phyloP scores from a whole-genome alignment of 2,113 vertebrate species.

The Clarias gariepinus region DNA sequence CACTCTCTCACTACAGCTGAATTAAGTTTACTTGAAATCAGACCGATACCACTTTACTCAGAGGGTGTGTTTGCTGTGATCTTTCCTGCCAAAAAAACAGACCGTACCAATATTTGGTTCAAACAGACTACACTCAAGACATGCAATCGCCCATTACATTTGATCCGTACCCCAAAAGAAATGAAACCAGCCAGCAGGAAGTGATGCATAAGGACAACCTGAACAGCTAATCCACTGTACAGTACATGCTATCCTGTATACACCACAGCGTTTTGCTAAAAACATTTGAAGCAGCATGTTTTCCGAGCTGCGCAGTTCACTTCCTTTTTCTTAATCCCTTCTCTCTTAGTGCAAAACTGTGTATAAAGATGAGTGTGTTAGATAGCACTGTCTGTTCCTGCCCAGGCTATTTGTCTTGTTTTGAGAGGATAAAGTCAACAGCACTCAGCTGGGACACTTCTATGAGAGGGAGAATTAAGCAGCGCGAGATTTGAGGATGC shows the following conservation, averaged over 20 bases:
- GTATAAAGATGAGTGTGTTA: constrained; percentile 44
- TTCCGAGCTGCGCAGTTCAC: constrained; percentile 22
- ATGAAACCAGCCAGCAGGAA: background rate
- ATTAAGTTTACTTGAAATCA: background rate
- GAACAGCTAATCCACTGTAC: constrained; percentile 18
- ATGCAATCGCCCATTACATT: background rate
- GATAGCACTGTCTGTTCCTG: constrained; percentile 36
- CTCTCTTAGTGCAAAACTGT: constrained; percentile 39
- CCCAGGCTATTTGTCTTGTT: constrained; percentile 39
- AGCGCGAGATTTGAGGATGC: constrained; percentile 18
- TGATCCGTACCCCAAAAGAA: background rate
- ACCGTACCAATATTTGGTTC: background rate
- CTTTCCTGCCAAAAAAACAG: background rate
- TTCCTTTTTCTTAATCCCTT: constrained; percentile 2
- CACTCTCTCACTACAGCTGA: background rate
- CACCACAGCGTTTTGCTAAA: constrained; percentile 1
- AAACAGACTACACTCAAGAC: background rate
- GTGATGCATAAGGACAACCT: constrained; percentile 8
- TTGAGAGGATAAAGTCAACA: constrained; percentile 36
- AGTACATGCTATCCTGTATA: background rate
- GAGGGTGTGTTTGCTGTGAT: background rate
- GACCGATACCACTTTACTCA: background rate
- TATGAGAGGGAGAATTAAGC: constrained; percentile 4
- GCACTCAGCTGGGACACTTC: constrained; percentile 25
- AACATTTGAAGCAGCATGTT: constrained; percentile 23